A percentile compares a stretch with the other conserved stretches of the same genome.
Evolutionary conservation across 2,113 vertebrate genomes (phyloP).

Genomic region (Danio rerio): GRCz12tu NC_133191.1:41115001-41115500

Average conservation of each 20-base stretch:
- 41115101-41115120: neutral
- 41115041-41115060: neutral
- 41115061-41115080: neutral
- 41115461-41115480: no score
- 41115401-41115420: no score
- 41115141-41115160: neutral
- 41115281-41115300: constrained; percentile 78
- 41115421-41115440: no score
- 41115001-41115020: no score
- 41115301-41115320: constrained; percentile 73
- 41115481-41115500: no score
- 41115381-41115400: no score
- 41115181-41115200: neutral
- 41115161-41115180: no score
- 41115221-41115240: neutral
- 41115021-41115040: no score
- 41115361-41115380: no score
- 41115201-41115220: neutral
- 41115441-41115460: no score
- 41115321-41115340: constrained; percentile 78
- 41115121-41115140: neutral
- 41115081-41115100: neutral
- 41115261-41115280: constrained; percentile 63
- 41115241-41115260: neutral
- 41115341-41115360: no score